Evolutionary conservation across 2,888 invertebrate species (phyloP).

Genomic region (Drosophila yooni): DNA sequence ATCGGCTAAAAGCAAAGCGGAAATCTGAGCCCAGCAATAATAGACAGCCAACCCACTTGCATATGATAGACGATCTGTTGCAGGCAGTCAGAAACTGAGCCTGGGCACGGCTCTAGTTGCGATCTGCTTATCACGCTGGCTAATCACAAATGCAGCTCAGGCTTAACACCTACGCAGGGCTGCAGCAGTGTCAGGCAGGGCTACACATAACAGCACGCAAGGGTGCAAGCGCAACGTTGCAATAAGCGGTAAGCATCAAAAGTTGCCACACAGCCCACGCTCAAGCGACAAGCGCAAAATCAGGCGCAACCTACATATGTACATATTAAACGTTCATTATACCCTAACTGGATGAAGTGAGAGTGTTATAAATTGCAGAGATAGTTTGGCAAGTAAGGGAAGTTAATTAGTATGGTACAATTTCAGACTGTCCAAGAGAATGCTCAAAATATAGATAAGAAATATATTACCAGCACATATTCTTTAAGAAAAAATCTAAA

Average conservation of each 20-base stretch:
- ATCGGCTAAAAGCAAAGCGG: constrained; percentile 40
- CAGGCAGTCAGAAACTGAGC: constrained; percentile 3
- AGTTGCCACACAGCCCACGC: constrained; percentile 67
- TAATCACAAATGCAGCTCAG: constrained; percentile 56
- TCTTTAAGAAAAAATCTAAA: neutral
- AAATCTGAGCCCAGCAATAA: constrained; percentile 46
- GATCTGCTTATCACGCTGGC: constrained; percentile 45
- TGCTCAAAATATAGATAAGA: neutral
- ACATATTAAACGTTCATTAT: constrained; percentile 50
- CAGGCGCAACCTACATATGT: constrained; percentile 41
- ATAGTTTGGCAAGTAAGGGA: neutral
- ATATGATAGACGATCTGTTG: constrained; percentile 45
- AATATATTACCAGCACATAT: neutral
- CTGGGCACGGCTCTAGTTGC: constrained; percentile 29
- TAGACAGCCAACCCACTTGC: constrained; percentile 51
- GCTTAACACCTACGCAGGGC: constrained; percentile 56
- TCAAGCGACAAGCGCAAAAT: constrained; percentile 32
- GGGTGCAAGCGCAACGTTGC: constrained; percentile 25
- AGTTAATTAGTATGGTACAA: neutral
- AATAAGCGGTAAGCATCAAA: constrained; percentile 50
- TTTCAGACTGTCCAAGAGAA: neutral
- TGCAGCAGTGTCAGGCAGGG: constrained; percentile 7
- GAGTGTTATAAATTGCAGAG: neutral
- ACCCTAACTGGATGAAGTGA: constrained; percentile 28
- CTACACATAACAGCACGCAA: constrained; percentile 7